Evolutionary conservation across 2,888 invertebrate genomes (phyloP), one percentile per base, ranked within the genome.

Genomic region (Scrobipalpa atriplicella): DNA sequence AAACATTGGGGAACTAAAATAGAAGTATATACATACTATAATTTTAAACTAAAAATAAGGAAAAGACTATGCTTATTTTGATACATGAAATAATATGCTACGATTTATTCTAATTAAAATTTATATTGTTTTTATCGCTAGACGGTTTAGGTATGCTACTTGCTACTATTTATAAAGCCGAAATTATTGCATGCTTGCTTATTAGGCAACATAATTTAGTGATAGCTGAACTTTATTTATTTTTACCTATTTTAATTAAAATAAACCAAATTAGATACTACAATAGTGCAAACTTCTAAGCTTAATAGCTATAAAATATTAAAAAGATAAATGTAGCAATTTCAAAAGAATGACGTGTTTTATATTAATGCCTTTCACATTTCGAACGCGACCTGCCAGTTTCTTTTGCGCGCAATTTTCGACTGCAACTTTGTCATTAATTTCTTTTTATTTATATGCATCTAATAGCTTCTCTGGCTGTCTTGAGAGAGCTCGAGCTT

Each of bases 401-500:
- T 21, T 10, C 11, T 21, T 54, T 19, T 18, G 19, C 41, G 36
- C 13, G 13, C 16, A 63, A 51, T 29, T 29, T 56, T 21, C 56
- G 56, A 56, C 11, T 56, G 56, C 29, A 54, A 52, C 54, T 64
- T 70, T 69, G 29, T 66, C 67, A 68, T 69, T 68, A 70, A 72
- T 72, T 67, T 64, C 69, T 70, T 68, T 69, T 72, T 80, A 81
- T 89, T 90, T 90, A 82, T 91, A 91, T 91, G 90, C 91, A 89
- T 87, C 83, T 89, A 87, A 85, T 77, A 77, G 66, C 76, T 84
- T 84, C 64, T 68, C 65, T 61, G 65, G 60, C 72, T 77, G 80
- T 78, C 88, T 88, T 90, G 88, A 51, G 72, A 60, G 62, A 81
- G 84, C 88, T 89, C 72, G 75, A 75, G 82, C 88, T 76, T 77